phyloP scores from a whole-genome alignment of 1,140 invertebrate species.

The Ips nitidus region DNA sequence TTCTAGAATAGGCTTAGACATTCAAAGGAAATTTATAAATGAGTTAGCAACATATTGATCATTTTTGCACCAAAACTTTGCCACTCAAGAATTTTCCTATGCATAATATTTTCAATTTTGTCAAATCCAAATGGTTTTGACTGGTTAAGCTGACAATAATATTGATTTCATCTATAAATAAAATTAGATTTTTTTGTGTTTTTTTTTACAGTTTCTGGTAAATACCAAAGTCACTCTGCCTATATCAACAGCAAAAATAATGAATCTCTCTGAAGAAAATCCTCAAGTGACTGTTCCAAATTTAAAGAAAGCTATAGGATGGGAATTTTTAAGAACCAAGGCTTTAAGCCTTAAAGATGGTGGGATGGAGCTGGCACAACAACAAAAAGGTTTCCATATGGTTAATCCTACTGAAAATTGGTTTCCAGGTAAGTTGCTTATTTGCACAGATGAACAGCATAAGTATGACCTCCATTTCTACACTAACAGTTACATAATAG shows the following conservation, averaged over 20 bases:
- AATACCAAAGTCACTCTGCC: background rate
- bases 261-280: conserved; percentile 76
- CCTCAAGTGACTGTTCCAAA: conserved; percentile 67
- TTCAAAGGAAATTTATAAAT: no score
- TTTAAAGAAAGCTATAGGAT: conserved; percentile 73
- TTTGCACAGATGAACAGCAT: background rate
- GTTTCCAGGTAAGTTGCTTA: conserved; percentile 72
- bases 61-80: no score
- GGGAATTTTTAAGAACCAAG: conserved; percentile 76
- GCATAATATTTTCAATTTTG: no score
- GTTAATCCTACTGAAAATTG: conserved; percentile 84
- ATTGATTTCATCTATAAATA: background rate
- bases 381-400: conserved; percentile 77
- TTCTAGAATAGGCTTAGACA: background rate
- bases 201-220: background rate
- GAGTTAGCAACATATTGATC: no score
- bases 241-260: conserved; percentile 60
- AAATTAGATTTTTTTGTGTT: background rate
- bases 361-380: conserved; percentile 63
- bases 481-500: background rate
- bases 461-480: background rate
- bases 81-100: no score
- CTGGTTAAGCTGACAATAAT: no score
- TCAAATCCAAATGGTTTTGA: no score
- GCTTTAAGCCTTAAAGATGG: conserved; percentile 68